Percentiles rank a stretch among this genome's conserved stretches.
phyloP scores from a whole-genome alignment of 1,140 invertebrate genomes.

The Bombus soroeensis region DNA sequence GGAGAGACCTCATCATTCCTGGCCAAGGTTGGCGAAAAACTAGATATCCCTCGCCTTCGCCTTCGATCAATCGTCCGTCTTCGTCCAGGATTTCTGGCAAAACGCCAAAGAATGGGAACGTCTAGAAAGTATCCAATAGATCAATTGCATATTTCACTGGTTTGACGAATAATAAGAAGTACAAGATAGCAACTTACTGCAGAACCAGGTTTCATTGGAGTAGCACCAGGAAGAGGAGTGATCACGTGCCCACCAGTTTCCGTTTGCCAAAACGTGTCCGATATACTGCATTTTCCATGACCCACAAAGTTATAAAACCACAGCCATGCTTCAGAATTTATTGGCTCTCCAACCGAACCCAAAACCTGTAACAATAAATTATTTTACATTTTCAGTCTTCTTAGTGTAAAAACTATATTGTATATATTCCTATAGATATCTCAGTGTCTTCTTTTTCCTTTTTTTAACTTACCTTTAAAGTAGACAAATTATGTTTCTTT shows the following conservation, averaged over 20 bases:
- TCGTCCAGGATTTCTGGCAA: slow-evolving; percentile 94
- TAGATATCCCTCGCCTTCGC: slow-evolving; percentile 96
- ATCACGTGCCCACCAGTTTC: slow-evolving; percentile 98
- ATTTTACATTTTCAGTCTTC: slow-evolving; percentile 75
- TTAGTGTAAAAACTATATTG: not conserved
- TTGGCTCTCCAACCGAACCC: slow-evolving; percentile 98
- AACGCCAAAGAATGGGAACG: slow-evolving; percentile 98
- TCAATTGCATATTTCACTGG: not conserved
- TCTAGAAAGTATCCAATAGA: slow-evolving; percentile 83
- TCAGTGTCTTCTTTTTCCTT: not conserved
- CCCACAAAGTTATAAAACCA: slow-evolving; percentile 98
- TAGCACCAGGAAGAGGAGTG: slow-evolving; percentile 96
- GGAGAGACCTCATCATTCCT: slow-evolving; percentile 97
- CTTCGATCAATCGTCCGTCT: slow-evolving; percentile 92
- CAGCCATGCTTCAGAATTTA: slow-evolving; percentile 98
- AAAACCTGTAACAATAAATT: slow-evolving; percentile 88
- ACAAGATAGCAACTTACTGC: slow-evolving; percentile 88
- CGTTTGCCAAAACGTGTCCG: slow-evolving; percentile 99
- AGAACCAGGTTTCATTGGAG: slow-evolving; percentile 98
- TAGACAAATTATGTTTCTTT: slow-evolving; percentile 84
- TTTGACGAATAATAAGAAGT: not conserved
- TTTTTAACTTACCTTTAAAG: slow-evolving; percentile 79
- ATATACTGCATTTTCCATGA: slow-evolving; percentile 92
- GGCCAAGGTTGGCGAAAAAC: slow-evolving; percentile 98
- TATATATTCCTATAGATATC: not conserved